These are phyloP conservation scores for Atrichornis clamosus DNA, from an alignment of 2,113 vertebrate genomes.

Conservation along the genomic window DNA sequence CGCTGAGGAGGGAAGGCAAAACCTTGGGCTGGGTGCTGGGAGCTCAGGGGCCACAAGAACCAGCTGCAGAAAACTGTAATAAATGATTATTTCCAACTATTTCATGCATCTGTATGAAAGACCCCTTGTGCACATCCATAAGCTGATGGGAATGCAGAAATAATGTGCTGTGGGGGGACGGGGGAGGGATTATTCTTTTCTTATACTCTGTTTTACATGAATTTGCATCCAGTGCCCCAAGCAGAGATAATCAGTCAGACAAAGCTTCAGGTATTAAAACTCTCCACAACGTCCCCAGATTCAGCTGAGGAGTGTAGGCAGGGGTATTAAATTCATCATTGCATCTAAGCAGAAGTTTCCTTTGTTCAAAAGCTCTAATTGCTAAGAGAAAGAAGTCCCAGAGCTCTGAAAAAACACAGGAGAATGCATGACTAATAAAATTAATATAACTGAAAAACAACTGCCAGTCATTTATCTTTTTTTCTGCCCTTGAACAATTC, in stretches of 20 bases:
- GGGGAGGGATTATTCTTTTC: background rate
- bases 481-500: slow-evolving; percentile 45
- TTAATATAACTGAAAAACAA: slow-evolving; percentile 38
- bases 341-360: slow-evolving; percentile 3
- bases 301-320: background rate
- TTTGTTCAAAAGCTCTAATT: slow-evolving; percentile 39
- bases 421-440: slow-evolving; percentile 50
- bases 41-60: background rate
- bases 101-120: background rate
- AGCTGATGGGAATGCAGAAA: background rate
- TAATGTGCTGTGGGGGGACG: background rate
- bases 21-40: background rate
- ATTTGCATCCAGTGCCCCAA: slow-evolving; percentile 42
- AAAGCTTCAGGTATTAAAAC: slow-evolving; percentile 17
- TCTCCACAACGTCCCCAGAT: background rate
- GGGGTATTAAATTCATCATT: slow-evolving; percentile 6
- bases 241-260: slow-evolving; percentile 4
- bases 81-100: background rate
- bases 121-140: background rate
- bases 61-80: background rate
- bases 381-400: slow-evolving; percentile 17
- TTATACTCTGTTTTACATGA: background rate
- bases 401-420: background rate
- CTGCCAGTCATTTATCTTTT: slow-evolving; percentile 26
- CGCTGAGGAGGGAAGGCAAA: background rate